Conservation (phyloP, 2,797 vertebrate species). For the Choloepus didactylus region DNA sequence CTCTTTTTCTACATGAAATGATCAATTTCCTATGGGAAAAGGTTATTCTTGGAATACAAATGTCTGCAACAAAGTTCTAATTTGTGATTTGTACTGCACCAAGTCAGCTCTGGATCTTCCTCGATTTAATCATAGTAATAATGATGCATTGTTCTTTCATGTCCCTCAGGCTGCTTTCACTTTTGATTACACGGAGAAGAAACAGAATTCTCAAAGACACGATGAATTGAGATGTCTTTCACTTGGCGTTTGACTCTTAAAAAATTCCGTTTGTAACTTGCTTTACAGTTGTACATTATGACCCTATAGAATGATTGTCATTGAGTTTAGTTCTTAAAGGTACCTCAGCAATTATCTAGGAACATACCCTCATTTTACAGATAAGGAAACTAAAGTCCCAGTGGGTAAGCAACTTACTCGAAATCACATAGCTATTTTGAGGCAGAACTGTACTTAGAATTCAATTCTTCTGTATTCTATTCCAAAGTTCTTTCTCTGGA, state of each 20-base stretch:
- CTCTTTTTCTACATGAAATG: neutral
- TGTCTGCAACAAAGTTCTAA: slow-evolving; percentile 49
- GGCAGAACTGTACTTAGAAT: slow-evolving; percentile 35
- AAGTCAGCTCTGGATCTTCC: neutral
- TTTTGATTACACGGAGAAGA: slow-evolving; percentile 49
- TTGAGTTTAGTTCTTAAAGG: slow-evolving; percentile 35
- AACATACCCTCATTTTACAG: slow-evolving; percentile 20
- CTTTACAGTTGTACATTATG: neutral
- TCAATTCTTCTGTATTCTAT: neutral
- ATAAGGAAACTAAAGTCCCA: neutral
- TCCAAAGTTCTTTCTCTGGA: neutral
- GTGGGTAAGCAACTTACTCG: neutral
- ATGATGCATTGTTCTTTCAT: slow-evolving; percentile 52
- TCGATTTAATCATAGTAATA: slow-evolving; percentile 56
- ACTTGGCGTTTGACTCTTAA: neutral
- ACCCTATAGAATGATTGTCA: neutral
- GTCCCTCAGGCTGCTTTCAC: slow-evolving; percentile 44
- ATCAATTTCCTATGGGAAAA: slow-evolving; percentile 34
- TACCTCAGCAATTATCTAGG: neutral
- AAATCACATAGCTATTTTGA: slow-evolving; percentile 6
- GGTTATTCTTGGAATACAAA: slow-evolving; percentile 20
- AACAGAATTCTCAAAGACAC: slow-evolving; percentile 56
- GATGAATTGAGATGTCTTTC: slow-evolving; percentile 46
- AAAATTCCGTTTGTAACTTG: slow-evolving; percentile 36
- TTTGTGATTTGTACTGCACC: slow-evolving; percentile 59